phyloP scores from a whole-genome alignment of 2,113 vertebrate genomes.

The Phoxinus phoxinus region DNA sequence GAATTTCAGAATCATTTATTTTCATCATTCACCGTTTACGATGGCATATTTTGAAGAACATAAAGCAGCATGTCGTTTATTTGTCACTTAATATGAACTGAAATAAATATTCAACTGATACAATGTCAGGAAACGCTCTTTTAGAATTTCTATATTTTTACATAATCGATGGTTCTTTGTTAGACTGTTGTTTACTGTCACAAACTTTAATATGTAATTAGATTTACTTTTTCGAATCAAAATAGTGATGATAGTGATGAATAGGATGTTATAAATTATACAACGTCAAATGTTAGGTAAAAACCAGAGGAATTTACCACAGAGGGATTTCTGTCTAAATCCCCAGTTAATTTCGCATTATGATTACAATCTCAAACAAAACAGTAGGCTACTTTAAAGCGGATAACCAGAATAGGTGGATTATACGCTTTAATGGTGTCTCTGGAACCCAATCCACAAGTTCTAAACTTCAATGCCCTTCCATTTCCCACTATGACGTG shows the following conservation, averaged over 20 bases:
- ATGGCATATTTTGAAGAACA: background rate
- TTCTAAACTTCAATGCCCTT: slow-evolving; percentile 4
- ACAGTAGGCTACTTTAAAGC: background rate
- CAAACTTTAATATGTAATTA: background rate
- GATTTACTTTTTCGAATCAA: background rate
- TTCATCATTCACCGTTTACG: background rate
- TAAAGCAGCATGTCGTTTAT: background rate
- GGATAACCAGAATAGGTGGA: background rate
- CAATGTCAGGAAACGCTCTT: background rate
- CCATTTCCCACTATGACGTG: background rate
- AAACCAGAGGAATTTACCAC: background rate
- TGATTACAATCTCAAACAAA: background rate
- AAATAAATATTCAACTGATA: background rate
- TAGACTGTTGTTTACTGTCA: background rate
- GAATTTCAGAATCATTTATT: background rate
- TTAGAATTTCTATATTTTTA: background rate
- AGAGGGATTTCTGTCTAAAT: background rate
- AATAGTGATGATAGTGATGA: too few species aligned
- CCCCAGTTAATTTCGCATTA: background rate
- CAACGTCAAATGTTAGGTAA: background rate
- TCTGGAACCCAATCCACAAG: background rate
- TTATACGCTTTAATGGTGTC: background rate
- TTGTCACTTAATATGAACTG: background rate
- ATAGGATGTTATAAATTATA: background rate
- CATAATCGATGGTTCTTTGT: background rate